A percentile compares a stretch with the other conserved stretches of the same genome.
Conservation (phyloP, 37 sponge, comb jelly and placozoan genomes). For the Ephydatia muelleri region DNA sequence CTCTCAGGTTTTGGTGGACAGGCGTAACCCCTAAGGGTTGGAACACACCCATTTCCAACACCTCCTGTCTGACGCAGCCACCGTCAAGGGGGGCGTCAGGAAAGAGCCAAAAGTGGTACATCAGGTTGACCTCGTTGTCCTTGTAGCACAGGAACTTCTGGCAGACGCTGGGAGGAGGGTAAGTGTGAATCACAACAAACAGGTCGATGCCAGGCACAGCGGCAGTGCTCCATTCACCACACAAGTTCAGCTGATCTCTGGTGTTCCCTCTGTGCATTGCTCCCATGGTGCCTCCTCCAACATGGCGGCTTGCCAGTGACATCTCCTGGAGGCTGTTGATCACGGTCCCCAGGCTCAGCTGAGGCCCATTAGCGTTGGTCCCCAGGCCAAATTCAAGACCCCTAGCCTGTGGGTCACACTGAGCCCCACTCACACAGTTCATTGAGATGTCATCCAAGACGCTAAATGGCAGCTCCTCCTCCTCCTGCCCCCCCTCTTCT, state of each 20-base stretch:
- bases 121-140: constrained; percentile 69
- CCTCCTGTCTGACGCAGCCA: constrained; percentile 7
- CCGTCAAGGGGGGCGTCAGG: constrained; percentile 35
- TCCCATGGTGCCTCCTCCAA: no score
- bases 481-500: background rate
- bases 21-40: constrained; percentile 56
- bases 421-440: background rate
- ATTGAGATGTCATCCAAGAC: background rate
- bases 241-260: no score
- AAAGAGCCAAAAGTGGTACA: constrained; percentile 82
- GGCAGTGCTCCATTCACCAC: no score
- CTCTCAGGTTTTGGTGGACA: constrained; percentile 68
- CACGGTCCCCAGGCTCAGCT: background rate
- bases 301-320: background rate
- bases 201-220: constrained; percentile 51
- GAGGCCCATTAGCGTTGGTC: background rate
- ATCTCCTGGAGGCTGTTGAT: background rate
- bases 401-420: background rate
- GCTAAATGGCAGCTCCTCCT: background rate
- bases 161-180: constrained; percentile 51
- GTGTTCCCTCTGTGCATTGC: no score
- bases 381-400: no score
- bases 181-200: constrained; percentile 65
- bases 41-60: constrained; percentile 78
- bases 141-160: constrained; percentile 86